Evolutionary conservation across 2,888 invertebrate genomes (phyloP), one percentile per base, ranked within the genome.

Genomic region (Conomelus anceps): DNA sequence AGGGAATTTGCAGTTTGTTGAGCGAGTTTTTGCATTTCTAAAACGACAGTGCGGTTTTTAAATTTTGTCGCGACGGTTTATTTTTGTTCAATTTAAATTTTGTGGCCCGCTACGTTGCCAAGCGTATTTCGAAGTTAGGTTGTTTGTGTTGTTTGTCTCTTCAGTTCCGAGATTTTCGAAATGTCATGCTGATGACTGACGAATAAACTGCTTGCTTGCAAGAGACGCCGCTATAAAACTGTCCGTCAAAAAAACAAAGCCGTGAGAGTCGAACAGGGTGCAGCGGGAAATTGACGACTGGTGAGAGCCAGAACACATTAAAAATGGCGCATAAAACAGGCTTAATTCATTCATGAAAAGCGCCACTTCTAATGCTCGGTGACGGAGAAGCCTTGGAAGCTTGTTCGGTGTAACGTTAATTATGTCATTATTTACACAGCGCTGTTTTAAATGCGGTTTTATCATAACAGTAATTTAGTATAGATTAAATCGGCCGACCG

Each of bases 391-490:
- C 11, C 26, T 13, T 17, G 34, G 13, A 34, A 34, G 34, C 34
- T 34, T 34, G 34, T 9, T 34, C 34, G 34, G 34, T n/a, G 63
- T 63, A 63, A 63, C 86, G 86, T 86, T 86, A 86, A 86, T 86
- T 86, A 86, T 86, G 86, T 86, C 22, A 86, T 86, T 86, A 86
- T 86, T 86, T 86, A 86, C 86, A 23, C 86, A 86, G 86, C 11
- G 86, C 29, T 24, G 86, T 86, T 86, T 86, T 86, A 86, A 86
- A 86, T 24, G 24, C 86, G 86, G 86, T 23, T 86, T 86, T 86
- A 86, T 86, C 26, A 86, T 26, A 86, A 86, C 86, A 86, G 23
- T 86, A 86, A 86, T 86, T 86, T 86, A 86, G 86, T 86, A 86
- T 86, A 86, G 86, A 86, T 86, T 86, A 86, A 63, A 63, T 63